Base-by-base conservation (phyloP, 1,140 invertebrate species). In the Cydia fagiglandana region DNA sequence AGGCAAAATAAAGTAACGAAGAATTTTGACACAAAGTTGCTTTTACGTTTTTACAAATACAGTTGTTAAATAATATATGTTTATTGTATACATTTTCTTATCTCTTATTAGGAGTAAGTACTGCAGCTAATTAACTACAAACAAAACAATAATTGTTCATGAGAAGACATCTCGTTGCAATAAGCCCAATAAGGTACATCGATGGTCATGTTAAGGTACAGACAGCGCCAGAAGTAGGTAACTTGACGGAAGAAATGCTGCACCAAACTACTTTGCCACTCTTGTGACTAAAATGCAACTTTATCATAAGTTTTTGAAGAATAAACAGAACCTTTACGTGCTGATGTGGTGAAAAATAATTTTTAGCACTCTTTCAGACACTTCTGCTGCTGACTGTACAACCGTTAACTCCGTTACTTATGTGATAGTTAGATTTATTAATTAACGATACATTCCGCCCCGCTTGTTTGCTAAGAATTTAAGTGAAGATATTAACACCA, bases 1-100 rank as follows among this genome's bases (percentile, higher is more conserved):
- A 47, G 28, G 64, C 30, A 61, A 53, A 64, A 70, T 70, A 41
- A 70, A 24, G 10, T 61, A 12, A 61, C 56, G 15, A 56, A 56
- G 17, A 10, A 24, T n/a, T 24, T 17, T 17, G 53, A n/a, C 6
- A 56, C 2, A 7, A 56, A 56, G 1, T 6, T 56, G 56, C n/a
- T 24, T 12, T 61, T 61, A 24, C n/a, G 56, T 61, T 20, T 24
- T 61, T 10, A 24, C 9, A 24, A 20, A 61, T 13, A 53, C 15
- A 53, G 17, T n/a, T 53, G 50, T 53, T 53, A 53, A 53, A 17
- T 53, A n/a, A n/a, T n/a, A n/a, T n/a, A 53, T n/a, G 50, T 53
- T 53, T 53, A 17, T 24, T n/a, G 50, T 53, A 17, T 6, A 53
- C n/a, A 53, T 53, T 45, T 45, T 45, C 41, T 0, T n/a, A 53